A percentile compares a stretch with the other conserved stretches of the same genome.
Evolutionary conservation across 2,888 invertebrate species (phyloP).

Genomic region (Herminia tarsipennalis): DNA sequence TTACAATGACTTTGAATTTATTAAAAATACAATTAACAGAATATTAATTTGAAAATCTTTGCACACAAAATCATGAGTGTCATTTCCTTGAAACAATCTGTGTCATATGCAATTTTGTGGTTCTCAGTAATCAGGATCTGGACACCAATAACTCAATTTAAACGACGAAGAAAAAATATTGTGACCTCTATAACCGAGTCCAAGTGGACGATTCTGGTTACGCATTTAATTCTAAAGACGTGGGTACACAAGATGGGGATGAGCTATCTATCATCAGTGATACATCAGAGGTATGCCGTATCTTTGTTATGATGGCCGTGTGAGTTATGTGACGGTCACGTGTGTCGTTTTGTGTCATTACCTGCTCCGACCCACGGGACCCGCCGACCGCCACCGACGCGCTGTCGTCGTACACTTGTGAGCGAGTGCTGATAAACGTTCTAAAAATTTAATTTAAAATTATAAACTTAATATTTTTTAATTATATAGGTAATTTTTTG

Average conservation of each 20-base stretch:
- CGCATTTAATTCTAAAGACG: neutral
- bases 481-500: too few relatives aligned
- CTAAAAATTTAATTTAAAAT: neutral
- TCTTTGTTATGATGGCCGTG: constrained; percentile 64
- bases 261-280: constrained; percentile 40
- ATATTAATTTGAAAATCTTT: too few relatives aligned
- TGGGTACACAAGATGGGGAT: constrained; percentile 8
- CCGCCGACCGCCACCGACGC: constrained; percentile 55
- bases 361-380: constrained; percentile 65
- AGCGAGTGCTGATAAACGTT: constrained; percentile 49
- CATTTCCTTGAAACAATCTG: too few relatives aligned
- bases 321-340: constrained; percentile 59
- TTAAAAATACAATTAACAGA: too few relatives aligned
- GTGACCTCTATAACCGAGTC: too few relatives aligned
- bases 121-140: too few relatives aligned
- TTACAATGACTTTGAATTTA: too few relatives aligned
- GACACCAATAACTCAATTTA: neutral
- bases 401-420: constrained; percentile 46
- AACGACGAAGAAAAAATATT: neutral
- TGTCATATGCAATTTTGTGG: too few relatives aligned
- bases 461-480: neutral
- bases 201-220: too few relatives aligned
- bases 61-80: too few relatives aligned
- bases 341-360: constrained; percentile 73
- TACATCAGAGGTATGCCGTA: constrained; percentile 42